Conservation (phyloP, 2,797 vertebrate species). For the Oreochromis mossambicus region DNA sequence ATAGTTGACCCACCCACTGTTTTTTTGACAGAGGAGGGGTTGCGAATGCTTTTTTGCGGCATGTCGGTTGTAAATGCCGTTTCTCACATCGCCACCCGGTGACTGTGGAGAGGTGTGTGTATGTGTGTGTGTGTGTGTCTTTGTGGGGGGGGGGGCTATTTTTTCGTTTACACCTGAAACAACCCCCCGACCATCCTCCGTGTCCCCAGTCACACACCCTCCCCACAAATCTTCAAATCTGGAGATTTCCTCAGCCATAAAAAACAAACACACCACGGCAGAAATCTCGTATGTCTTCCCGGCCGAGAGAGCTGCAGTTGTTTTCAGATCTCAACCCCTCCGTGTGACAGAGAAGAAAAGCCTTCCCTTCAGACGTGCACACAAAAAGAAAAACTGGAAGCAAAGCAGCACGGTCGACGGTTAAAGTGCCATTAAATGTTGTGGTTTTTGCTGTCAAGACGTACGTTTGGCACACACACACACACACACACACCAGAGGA, state of each 20-base stretch:
- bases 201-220: background rate
- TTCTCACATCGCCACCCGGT: constrained; percentile 7
- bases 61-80: constrained; percentile 8
- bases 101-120: background rate
- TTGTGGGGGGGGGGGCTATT: background rate
- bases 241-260: background rate
- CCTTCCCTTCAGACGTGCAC: background rate
- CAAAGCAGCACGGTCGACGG: background rate
- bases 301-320: constrained; percentile 24
- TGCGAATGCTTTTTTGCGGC: background rate
- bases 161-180: constrained; percentile 6
- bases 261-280: background rate
- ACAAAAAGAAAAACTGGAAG: background rate
- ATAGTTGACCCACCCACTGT: background rate
- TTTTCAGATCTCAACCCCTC: background rate
- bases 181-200: background rate
- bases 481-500: background rate
- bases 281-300: background rate
- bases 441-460: background rate
- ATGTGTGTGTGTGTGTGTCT: background rate
- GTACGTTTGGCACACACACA: constrained; percentile 18
- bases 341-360: background rate
- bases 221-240: background rate
- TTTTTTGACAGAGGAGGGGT: background rate
- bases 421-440: background rate